A percentile compares a stretch with the other conserved stretches of the same genome.
phyloP scores from a whole-genome alignment of 2,888 invertebrate genomes.

The Andrena fulva region DNA sequence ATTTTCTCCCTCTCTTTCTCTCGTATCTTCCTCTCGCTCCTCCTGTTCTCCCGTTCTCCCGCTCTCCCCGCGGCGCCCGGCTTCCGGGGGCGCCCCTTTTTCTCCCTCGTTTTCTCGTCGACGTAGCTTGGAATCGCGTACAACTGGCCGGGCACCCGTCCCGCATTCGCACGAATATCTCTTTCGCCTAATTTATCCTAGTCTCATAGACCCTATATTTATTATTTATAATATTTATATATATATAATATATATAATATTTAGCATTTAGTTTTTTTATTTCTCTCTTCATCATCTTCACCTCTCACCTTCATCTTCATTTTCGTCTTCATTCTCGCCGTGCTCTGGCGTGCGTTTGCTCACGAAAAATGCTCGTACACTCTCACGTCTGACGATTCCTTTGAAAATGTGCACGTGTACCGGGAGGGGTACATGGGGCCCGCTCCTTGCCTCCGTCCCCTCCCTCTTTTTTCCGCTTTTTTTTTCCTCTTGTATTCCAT shows the following conservation, averaged over 20 bases:
- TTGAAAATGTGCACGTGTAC: slow-evolving; percentile 64
- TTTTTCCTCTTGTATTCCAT: slow-evolving; percentile 53
- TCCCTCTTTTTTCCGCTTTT: slow-evolving; percentile 29
- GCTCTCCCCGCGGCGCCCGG: slow-evolving; percentile 15
- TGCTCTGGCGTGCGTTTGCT: slow-evolving; percentile 26
- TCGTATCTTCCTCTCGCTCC: slow-evolving; percentile 10
- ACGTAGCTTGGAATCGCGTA: slow-evolving; percentile 56
- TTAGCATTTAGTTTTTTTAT: slow-evolving; percentile 83
- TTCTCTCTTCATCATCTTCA: slow-evolving; percentile 65
- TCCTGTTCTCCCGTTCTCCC: slow-evolving; percentile 10
- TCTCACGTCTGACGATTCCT: slow-evolving; percentile 74
- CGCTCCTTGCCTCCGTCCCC: slow-evolving; percentile 17
- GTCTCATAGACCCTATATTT: slow-evolving; percentile 84
- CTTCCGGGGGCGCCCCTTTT: background rate
- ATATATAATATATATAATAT: slow-evolving; percentile 83
- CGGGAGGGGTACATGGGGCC: slow-evolving; percentile 27
- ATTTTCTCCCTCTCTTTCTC: slow-evolving; percentile 20
- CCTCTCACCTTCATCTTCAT: slow-evolving; percentile 47
- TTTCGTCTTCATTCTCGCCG: slow-evolving; percentile 15
- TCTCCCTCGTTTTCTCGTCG: slow-evolving; percentile 38
- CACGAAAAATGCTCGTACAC: slow-evolving; percentile 67
- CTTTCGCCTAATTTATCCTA: slow-evolving; percentile 81
- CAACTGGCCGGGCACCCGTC: slow-evolving; percentile 56
- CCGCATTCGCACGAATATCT: slow-evolving; percentile 67
- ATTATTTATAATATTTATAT: slow-evolving; percentile 85